These are phyloP conservation scores for Chalcis sispes DNA, from an alignment of 2,888 invertebrate genomes.

Conservation along the genomic window DNA sequence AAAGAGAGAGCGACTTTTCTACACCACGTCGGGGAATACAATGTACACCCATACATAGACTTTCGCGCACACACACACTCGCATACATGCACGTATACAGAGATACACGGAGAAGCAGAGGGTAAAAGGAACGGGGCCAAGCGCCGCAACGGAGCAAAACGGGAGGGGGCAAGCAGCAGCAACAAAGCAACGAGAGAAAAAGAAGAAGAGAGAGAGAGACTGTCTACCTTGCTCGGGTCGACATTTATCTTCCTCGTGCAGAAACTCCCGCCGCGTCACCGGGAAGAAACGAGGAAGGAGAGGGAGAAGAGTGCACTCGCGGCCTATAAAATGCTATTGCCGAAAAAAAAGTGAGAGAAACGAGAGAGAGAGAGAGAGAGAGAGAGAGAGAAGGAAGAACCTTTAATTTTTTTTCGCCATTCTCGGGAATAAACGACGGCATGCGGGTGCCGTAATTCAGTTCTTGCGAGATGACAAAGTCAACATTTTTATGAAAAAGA, in stretches of 20 bases:
- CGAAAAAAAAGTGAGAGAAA: background rate
- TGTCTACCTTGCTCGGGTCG: background rate
- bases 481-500: too few relatives aligned
- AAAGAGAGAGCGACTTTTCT: background rate
- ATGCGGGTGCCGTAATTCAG: too few relatives aligned
- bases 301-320: conserved; percentile 2
- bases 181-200: background rate
- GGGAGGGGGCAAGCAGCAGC: conserved; percentile 20
- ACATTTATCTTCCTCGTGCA: conserved; percentile 17
- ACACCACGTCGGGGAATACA: background rate
- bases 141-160: conserved; percentile 9
- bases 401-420: background rate
- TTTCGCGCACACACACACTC: background rate
- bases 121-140: conserved; percentile 15
- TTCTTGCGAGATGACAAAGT: too few relatives aligned
- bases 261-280: too few relatives aligned
- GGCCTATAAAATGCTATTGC: conserved; percentile 12
- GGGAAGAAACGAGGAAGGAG: too few relatives aligned
- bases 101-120: background rate
- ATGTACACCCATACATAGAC: too few relatives aligned
- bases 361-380: background rate
- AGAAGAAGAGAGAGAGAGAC: background rate
- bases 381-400: too few relatives aligned
- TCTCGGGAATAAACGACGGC: too few relatives aligned
- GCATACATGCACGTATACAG: background rate